Evolutionary conservation across 1,140 invertebrate species (phyloP).

Genomic region (Drosophila erecta): DNA sequence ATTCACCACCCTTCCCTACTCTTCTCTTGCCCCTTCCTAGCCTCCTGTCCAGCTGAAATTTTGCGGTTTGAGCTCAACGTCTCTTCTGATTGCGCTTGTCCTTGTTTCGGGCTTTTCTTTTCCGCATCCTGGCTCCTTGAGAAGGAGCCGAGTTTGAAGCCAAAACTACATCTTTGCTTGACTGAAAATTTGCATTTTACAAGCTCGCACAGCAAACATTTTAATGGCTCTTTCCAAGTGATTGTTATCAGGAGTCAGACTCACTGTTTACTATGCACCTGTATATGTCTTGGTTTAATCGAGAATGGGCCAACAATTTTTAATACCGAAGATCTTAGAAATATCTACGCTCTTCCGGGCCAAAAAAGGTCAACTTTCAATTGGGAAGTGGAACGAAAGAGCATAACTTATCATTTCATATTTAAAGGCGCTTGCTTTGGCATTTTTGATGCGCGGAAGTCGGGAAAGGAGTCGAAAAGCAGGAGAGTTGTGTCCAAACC

Average conservation of each 20-base stretch:
- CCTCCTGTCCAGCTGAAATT: constrained; percentile 44
- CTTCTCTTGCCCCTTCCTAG: background rate
- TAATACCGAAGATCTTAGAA: too few species aligned
- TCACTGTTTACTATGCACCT: too few species aligned
- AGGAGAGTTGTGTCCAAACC: constrained; percentile 12
- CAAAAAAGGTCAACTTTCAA: too few species aligned
- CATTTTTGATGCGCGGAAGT: constrained; percentile 27
- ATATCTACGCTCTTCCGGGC: too few species aligned
- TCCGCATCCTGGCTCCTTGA: background rate
- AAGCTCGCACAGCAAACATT: constrained; percentile 5
- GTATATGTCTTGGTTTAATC: too few species aligned
- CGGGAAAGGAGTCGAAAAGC: background rate
- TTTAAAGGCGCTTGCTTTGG: constrained; percentile 27
- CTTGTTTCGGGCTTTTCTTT: constrained; percentile 15
- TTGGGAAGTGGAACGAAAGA: background rate
- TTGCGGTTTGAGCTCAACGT: constrained; percentile 60
- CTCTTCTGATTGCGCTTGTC: constrained; percentile 43
- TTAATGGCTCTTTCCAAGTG: background rate
- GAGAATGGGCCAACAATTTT: too few species aligned
- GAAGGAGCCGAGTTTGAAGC: constrained; percentile 9
- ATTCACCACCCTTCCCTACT: too few species aligned
- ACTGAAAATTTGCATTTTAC: constrained; percentile 48
- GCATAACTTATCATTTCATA: constrained; percentile 46
- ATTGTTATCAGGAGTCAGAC: background rate
- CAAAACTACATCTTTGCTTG: constrained; percentile 6